Evolutionary conservation across 2,888 invertebrate genomes (phyloP), one percentile per base, ranked within the genome.

Genomic region (Amorpha juglandis): DNA sequence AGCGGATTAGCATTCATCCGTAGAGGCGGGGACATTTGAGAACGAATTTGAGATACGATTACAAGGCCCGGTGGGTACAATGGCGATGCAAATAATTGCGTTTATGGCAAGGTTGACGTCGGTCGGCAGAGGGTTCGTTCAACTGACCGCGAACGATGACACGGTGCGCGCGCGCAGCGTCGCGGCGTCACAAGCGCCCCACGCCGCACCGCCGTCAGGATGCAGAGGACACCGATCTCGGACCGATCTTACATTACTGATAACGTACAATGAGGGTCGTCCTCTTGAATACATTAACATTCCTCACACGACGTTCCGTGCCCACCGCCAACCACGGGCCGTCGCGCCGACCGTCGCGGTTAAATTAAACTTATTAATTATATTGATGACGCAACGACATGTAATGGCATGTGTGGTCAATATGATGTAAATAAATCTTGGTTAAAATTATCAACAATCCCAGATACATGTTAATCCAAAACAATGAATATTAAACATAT

Each of bases 141-240:
- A 92, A 92, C 93, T 91, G 91, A 90, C 91, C 89, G 91, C 91
- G 92, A 92, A 73, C 93, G 92, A 93, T 92, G 93, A 92, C 93
- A 92, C 92, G 89, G 84, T 76, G 86, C 86, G 87, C 86, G 79
- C 79, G 83, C 85, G 86, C 86, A 84, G 86, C 89, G 88, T 85
- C 90, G 88, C 87, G 88, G 82, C 89, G 88, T 75, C 79, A 78
- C 82, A 77, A 72, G 77, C 75, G 75, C 74, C 77, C 77, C 73
- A 74, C 74, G 71, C 75, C 74, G 70, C 73, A 68, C 68, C 71
- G 69, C 71, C 70, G 52, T 72, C 71, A 70, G 52, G 65, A 73
- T 48, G 48, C 35, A 50, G 64, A 51, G 62, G 66, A 63, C 64
- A 63, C 58, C 55, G 62, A 52, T 64, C 67, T 64, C 66, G 48